Evolutionary conservation across 1,140 invertebrate species (phyloP).

Genomic region (Drosophila watanabei): DNA sequence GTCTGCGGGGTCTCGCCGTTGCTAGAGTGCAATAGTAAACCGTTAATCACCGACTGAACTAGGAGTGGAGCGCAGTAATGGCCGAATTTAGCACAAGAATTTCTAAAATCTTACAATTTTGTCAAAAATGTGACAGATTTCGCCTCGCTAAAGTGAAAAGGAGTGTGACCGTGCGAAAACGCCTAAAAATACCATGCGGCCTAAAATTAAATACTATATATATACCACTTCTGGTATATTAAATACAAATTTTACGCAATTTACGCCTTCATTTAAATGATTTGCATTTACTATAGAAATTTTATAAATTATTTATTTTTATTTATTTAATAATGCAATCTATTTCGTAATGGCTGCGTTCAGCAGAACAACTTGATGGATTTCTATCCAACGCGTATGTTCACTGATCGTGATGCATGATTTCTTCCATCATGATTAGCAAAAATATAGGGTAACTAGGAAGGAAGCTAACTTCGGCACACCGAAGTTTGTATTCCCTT

Average conservation of each 20-base stretch:
- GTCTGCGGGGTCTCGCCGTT: conserved; percentile 37
- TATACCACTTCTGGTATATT: background rate
- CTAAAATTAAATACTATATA: background rate
- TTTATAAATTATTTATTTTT: background rate
- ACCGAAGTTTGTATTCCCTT: too few relatives aligned
- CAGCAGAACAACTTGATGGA: too few relatives aligned
- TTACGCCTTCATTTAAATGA: background rate
- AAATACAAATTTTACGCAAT: background rate
- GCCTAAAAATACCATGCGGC: background rate
- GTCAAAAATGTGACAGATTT: conserved; percentile 81
- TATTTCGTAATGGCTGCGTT: too few relatives aligned
- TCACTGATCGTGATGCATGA: too few relatives aligned
- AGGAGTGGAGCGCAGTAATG: background rate
- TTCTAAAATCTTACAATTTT: conserved; percentile 74
- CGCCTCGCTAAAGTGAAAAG: conserved; percentile 78
- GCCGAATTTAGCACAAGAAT: conserved; percentile 12
- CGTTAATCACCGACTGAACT: conserved; percentile 56
- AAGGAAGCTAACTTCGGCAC: too few relatives aligned
- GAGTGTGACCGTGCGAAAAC: conserved; percentile 42
- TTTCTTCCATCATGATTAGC: too few relatives aligned
- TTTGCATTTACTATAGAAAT: background rate
- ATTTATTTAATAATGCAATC: too few relatives aligned
- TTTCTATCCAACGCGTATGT: too few relatives aligned
- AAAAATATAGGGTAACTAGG: too few relatives aligned
- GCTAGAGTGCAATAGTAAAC: conserved; percentile 25